Conservation (phyloP, 1,140 invertebrate species). For the Whitmania pigra region DNA sequence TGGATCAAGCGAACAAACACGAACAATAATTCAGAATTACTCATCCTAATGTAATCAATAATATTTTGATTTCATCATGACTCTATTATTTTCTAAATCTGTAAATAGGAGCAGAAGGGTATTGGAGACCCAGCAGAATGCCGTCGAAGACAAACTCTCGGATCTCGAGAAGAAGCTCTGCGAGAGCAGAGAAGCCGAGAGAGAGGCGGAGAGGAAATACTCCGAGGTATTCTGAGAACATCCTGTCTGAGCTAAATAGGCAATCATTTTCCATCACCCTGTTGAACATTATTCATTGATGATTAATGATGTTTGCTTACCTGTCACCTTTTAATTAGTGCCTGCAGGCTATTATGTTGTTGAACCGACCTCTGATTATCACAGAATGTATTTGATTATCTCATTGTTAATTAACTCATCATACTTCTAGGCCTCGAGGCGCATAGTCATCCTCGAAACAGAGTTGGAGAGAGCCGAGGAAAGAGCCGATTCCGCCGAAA, state of each 20-base stretch:
- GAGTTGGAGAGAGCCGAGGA: slow-evolving; percentile 89
- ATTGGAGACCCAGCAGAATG: slow-evolving; percentile 91
- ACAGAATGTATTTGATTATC: too few relatives aligned
- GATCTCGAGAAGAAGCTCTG: slow-evolving; percentile 84
- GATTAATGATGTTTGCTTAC: too few relatives aligned
- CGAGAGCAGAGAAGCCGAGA: slow-evolving; percentile 91
- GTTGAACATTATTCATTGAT: too few relatives aligned
- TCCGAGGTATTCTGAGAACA: slow-evolving; percentile 68
- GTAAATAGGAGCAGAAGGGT: slow-evolving; percentile 83
- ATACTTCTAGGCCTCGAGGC: slow-evolving; percentile 70
- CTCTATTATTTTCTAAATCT: not conserved
- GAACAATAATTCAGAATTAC: too few relatives aligned
- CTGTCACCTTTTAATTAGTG: too few relatives aligned
- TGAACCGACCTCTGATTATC: too few relatives aligned
- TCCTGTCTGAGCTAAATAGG: not conserved
- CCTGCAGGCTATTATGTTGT: too few relatives aligned
- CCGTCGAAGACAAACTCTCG: slow-evolving; percentile 91
- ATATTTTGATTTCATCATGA: not conserved
- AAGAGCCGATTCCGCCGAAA: slow-evolving; percentile 73
- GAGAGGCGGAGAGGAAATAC: slow-evolving; percentile 98
- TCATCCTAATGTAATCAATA: too few relatives aligned
- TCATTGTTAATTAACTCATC: not conserved
- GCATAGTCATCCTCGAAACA: slow-evolving; percentile 83
- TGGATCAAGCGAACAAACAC: too few relatives aligned
- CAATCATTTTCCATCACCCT: not conserved